These are phyloP conservation scores for Anneissia japonica DNA, from an alignment of 35 echinoderm and acorn worm species.

Conservation along the genomic window DNA sequence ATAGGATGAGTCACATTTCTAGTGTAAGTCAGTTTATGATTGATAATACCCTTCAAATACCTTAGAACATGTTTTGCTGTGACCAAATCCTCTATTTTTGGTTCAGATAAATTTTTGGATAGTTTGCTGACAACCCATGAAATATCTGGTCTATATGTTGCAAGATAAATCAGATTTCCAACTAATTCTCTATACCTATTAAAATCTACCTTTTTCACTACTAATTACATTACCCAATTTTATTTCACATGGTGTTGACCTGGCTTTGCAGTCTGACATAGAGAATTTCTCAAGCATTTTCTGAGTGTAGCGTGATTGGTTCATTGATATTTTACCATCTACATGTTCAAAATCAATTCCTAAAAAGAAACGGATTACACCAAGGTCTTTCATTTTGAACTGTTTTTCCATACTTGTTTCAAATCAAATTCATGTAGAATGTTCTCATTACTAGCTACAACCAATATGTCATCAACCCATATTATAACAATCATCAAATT, in stretches of 20 bases:
- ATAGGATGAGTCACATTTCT: no score
- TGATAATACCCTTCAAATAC: no score
- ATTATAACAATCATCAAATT: slow-evolving; percentile 13
- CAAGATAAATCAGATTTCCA: neutral
- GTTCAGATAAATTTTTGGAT: neutral
- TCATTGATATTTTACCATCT: neutral
- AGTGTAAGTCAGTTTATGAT: no score
- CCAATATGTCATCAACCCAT: slow-evolving; percentile 36
- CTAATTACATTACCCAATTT: no score
- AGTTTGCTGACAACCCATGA: neutral
- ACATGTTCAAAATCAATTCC: slow-evolving; percentile 19
- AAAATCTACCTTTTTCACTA: no score
- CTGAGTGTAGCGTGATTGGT: slow-evolving; percentile 4
- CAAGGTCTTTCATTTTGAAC: slow-evolving; percentile 36
- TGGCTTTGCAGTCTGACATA: slow-evolving; percentile 21
- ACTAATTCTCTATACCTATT: no score
- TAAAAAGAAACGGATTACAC: neutral
- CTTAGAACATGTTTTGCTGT: no score
- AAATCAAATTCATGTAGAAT: slow-evolving; percentile 1
- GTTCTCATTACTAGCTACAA: slow-evolving; percentile 13
- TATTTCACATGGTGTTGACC: slow-evolving; percentile 9
- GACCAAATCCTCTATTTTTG: no score
- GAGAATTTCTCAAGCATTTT: slow-evolving; percentile 28
- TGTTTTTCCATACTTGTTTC: slow-evolving; percentile 1
- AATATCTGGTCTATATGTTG: neutral